Conservation (phyloP, 1,140 invertebrate genomes). For the Leucophenga varia region DNA sequence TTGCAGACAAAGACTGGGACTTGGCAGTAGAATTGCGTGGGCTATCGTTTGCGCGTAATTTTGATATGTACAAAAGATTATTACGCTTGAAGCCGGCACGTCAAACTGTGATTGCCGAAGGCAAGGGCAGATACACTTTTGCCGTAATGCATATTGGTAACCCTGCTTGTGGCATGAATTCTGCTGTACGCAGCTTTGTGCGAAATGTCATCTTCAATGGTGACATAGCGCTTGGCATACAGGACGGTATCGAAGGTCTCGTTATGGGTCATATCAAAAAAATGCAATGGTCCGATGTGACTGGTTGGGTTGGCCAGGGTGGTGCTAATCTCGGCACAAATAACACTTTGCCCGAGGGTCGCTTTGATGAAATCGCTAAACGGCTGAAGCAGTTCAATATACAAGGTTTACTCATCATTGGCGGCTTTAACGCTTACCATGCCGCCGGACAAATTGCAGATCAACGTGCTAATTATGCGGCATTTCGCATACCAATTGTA, state of each 20-base stretch:
- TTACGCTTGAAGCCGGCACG: constrained; percentile 88
- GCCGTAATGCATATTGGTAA: constrained; percentile 95
- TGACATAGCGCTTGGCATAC: constrained; percentile 84
- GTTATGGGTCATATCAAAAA: constrained; percentile 82
- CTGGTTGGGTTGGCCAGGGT: constrained; percentile 92
- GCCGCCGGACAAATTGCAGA: constrained; percentile 73
- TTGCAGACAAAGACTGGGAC: constrained; percentile 88
- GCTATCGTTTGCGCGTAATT: constrained; percentile 86
- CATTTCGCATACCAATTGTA: constrained; percentile 90
- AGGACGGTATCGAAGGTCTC: constrained; percentile 94
- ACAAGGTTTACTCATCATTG: constrained; percentile 88
- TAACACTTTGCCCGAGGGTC: constrained; percentile 75
- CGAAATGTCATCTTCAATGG: constrained; percentile 86
- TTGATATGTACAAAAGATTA: constrained; percentile 93
- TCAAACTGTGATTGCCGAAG: too few relatives aligned
- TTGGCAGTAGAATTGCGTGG: constrained; percentile 89
- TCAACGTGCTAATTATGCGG: constrained; percentile 70
- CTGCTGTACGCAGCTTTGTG: constrained; percentile 92
- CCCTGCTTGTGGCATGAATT: constrained; percentile 96
- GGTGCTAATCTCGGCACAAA: constrained; percentile 94
- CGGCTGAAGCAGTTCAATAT: constrained; percentile 83
- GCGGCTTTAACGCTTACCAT: constrained; percentile 95
- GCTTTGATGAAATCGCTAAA: constrained; percentile 71
- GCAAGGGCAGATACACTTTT: too few relatives aligned
- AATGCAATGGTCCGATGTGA: constrained; percentile 90